Evolutionary conservation across 2,797 vertebrate genomes (phyloP), one percentile per base, ranked within the genome.

Genomic region (Cottoperca gobio): DNA sequence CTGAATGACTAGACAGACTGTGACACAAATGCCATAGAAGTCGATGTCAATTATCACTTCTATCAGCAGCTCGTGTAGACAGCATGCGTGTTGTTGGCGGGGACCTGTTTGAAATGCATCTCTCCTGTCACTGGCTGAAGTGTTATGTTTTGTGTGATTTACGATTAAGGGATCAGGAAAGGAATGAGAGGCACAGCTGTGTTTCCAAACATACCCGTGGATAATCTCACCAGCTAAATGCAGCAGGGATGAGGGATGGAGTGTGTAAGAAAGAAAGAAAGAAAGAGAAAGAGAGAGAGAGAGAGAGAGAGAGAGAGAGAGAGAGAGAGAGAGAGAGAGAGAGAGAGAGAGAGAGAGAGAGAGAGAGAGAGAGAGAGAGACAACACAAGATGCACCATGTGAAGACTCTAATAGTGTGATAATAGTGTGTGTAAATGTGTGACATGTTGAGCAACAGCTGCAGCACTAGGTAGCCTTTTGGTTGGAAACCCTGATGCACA

Each of bases 181-280:
- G 85, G 81, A 86, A 88, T 87, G 82, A 87, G 53, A 60, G 54
- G 65, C 68, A 84, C 91, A 94, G 92, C 88, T 92, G 92, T 81
- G 85, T 86, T 89, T 89, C 91, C 89, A 93, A 92, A 92, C 87
- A 92, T 90, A 90, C 77, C 85, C 76, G 6, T 64, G 65, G 81
- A 85, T 92, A 91, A 94, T 93, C 88, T 87, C 83, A 82, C 78
- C 53, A 72, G 81, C 83, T 88, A 78, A 85, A 84, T 75, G 67
- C 45, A 61, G 76, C 61, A n/a, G 35, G 58, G 79, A 82, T 60
- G 73, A 86, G 42, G 17, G 74, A 81, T 19, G 28, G 33, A 49
- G 68, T 10, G 33, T 79, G 46, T 43, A 42, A 45, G 63, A 28
- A 55, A 69, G 8, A 53, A 31, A 76, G 39, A 26, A 13, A 39